phyloP scores from a whole-genome alignment of 2,888 invertebrate genomes.

The Pasiphila rectangulata region DNA sequence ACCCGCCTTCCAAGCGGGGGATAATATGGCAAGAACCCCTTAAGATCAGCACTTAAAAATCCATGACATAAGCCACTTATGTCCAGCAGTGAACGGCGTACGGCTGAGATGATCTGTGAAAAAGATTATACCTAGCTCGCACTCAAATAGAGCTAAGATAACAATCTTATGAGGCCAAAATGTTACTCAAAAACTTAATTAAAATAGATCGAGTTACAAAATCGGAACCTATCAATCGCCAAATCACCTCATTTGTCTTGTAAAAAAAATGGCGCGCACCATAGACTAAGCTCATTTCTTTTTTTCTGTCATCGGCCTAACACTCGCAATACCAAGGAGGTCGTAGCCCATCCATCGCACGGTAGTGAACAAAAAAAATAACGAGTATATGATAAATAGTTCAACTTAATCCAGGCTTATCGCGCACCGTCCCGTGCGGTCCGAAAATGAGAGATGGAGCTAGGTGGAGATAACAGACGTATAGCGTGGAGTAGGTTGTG shows the following conservation, averaged over 20 bases:
- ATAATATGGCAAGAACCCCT: no score
- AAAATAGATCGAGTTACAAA: no score
- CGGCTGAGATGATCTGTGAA: no score
- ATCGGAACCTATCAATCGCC: neutral
- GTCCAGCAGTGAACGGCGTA: no score
- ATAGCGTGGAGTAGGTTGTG: conserved; percentile 39
- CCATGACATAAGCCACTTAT: no score
- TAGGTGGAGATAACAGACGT: conserved; percentile 63
- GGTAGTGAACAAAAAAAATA: conserved; percentile 73
- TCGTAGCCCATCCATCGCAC: conserved; percentile 54
- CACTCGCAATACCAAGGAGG: conserved; percentile 48
- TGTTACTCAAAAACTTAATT: no score
- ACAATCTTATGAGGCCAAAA: no score
- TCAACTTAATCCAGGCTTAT: conserved; percentile 77
- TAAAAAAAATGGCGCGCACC: conserved; percentile 9
- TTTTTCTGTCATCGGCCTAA: conserved; percentile 39
- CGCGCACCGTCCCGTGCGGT: conserved; percentile 74
- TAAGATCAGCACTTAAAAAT: no score
- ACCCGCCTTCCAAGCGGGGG: no score
- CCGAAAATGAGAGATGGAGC: conserved; percentile 78
- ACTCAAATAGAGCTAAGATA: no score
- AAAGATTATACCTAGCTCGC: no score
- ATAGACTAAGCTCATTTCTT: conserved; percentile 10
- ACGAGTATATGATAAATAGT: conserved; percentile 75
- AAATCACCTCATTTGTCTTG: conserved; percentile 1